Base-by-base conservation (phyloP, 2,113 vertebrate genomes). In the Otis tarda region DNA sequence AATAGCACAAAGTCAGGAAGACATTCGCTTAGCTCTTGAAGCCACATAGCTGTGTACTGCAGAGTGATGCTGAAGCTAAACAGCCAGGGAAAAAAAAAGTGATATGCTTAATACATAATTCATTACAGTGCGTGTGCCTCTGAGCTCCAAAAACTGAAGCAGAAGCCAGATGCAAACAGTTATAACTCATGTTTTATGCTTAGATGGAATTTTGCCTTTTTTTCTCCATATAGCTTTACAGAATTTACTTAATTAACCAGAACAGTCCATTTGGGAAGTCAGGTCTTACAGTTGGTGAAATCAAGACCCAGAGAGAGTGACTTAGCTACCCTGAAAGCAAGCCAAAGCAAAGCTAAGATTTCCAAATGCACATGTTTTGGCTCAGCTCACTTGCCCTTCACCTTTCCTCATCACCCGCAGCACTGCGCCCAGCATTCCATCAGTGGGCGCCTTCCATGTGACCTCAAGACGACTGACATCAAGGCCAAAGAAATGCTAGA, bases 381-480 rank as follows among this genome's bases (percentile, higher is more conserved):
- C 16, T 79, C n/a, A 68, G 5, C 47, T 71, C 2, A 0, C 33
- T 22, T 10, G 16, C 49, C 41, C 47, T 61, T 50, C 67, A 30
- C n/a, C 17, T 68, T 56, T 61, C 23, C 55, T 16, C 55, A 33
- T 24, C 56, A 43, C 49, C 18, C 4, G 1, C 35, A 33, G 20
- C 41, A 35, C 30, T 37, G 15, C n/a, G 14, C 15, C 25, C 39
- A 37, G 23, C 35, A n/a, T 7, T 27, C n/a, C 35, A 21, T 11
- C 30, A 41, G 39, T 6, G 1, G 28, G 12, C 1, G 1, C 9
- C 25, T 57, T 14, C 28, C 5, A 23, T 4, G 9, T 35, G 45
- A 30, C n/a, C n/a, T 49, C 2, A 5, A 65, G 59, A 78, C 0
- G 1, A 56, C 20, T 49, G n/a, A 35, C 9, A 33, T 10, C 27